Percentiles rank a stretch among this genome's conserved stretches.
phyloP scores from a whole-genome alignment of 1,140 invertebrate genomes.

The Acromyrmex echinatior region DNA sequence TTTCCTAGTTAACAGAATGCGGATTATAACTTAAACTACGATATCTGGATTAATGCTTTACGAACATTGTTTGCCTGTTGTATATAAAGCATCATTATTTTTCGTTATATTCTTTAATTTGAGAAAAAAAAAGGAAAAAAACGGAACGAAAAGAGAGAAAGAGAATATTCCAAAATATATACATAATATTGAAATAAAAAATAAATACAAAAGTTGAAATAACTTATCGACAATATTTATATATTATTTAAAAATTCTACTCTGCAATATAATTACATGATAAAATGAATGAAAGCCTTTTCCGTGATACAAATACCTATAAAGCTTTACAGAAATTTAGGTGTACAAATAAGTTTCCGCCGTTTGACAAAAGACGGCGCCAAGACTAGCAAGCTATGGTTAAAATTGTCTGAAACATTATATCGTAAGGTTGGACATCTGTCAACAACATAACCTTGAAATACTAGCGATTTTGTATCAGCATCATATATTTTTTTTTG shows the following conservation, averaged over 20 bases:
- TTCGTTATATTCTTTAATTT: conserved; percentile 24
- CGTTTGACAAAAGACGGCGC: too few species aligned
- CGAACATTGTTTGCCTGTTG: background rate
- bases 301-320: background rate
- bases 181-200: background rate
- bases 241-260: background rate
- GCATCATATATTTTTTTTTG: too few species aligned
- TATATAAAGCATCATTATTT: background rate
- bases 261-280: background rate
- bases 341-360: too few species aligned
- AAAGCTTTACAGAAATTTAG: background rate
- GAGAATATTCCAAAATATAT: background rate
- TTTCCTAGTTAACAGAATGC: conserved; percentile 52
- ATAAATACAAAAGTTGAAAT: background rate
- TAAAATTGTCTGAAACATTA: too few species aligned
- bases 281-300: background rate
- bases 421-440: too few species aligned
- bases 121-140: background rate
- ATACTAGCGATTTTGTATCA: too few species aligned
- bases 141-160: background rate
- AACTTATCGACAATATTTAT: background rate
- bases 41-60: conserved; percentile 45
- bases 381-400: too few species aligned
- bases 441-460: too few species aligned
- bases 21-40: conserved; percentile 61